A percentile compares a stretch with the other conserved stretches of the same genome.
These are phyloP conservation scores for Callyntrura guangdongensis DNA, from an alignment of 2,888 invertebrate genomes.

Conservation along the genomic window DNA sequence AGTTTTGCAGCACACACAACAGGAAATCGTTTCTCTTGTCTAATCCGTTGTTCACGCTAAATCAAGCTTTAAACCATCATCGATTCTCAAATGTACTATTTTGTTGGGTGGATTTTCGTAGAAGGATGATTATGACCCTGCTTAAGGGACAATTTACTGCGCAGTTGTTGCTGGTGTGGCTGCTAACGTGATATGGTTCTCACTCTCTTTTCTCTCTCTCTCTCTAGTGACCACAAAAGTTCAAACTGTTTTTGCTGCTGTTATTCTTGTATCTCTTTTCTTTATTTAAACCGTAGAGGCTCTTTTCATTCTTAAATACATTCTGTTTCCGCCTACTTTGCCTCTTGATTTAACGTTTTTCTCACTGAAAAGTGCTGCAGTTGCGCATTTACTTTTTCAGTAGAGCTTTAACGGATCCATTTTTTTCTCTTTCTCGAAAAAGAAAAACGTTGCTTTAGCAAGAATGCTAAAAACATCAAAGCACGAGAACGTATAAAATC, in stretches of 20 bases:
- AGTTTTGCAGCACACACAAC: neutral
- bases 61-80: neutral
- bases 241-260: constrained; percentile 17
- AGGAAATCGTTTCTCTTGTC: neutral
- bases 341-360: neutral
- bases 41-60: neutral
- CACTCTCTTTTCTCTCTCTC: neutral
- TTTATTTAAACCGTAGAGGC: neutral
- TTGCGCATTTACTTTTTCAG: neutral
- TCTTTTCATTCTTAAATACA: neutral
- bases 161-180: neutral
- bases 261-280: neutral
- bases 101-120: constrained; percentile 21
- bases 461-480: neutral
- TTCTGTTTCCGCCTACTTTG: neutral
- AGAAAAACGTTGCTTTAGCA: neutral
- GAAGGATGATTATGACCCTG: constrained; percentile 8
- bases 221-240: neutral
- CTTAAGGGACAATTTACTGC: constrained; percentile 15
- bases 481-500: too few relatives aligned
- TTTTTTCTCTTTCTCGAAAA: neutral
- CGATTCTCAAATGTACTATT: neutral
- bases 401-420: constrained; percentile 26
- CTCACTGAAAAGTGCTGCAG: neutral
- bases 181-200: neutral